Conservation (phyloP, 2,888 invertebrate species). For the Ochlodes sylvanus region DNA sequence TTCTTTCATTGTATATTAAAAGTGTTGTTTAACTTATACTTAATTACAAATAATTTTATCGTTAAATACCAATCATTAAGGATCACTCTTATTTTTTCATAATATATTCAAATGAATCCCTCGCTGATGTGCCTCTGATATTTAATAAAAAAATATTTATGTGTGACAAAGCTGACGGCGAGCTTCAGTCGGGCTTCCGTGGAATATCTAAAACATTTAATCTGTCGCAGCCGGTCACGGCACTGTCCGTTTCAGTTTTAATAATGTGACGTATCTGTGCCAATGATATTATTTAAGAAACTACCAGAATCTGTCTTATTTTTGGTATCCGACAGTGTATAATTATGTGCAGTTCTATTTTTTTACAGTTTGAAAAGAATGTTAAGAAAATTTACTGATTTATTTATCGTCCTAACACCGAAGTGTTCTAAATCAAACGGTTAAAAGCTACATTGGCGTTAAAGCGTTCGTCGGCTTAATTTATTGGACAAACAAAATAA, state of each 20-base stretch:
- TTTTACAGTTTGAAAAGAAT: constrained; percentile 4
- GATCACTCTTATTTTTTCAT: too few species aligned
- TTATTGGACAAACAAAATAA: background rate
- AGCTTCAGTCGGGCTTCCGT: constrained; percentile 10
- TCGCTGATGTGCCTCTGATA: background rate
- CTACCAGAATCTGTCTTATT: constrained; percentile 14
- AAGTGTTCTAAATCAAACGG: constrained; percentile 9
- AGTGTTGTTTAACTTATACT: too few species aligned
- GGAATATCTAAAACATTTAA: constrained; percentile 33
- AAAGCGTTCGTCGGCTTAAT: background rate
- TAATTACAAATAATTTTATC: too few species aligned
- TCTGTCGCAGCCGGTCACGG: constrained; percentile 29
- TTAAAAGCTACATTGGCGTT: constrained; percentile 1
- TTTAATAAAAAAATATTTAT: constrained; percentile 12
- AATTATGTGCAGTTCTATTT: too few species aligned
- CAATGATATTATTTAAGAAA: constrained; percentile 26
- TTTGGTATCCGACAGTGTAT: background rate
- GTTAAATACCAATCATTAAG: too few species aligned
- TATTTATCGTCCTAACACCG: background rate
- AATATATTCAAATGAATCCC: too few species aligned
- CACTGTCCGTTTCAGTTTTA: constrained; percentile 25
- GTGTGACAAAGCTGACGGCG: constrained; percentile 15
- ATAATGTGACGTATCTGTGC: constrained; percentile 33
- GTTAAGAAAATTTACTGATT: background rate
- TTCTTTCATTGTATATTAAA: too few species aligned